Base-by-base conservation (phyloP, 2,888 invertebrate species). In the Zhuqinia jingwanae region DNA sequence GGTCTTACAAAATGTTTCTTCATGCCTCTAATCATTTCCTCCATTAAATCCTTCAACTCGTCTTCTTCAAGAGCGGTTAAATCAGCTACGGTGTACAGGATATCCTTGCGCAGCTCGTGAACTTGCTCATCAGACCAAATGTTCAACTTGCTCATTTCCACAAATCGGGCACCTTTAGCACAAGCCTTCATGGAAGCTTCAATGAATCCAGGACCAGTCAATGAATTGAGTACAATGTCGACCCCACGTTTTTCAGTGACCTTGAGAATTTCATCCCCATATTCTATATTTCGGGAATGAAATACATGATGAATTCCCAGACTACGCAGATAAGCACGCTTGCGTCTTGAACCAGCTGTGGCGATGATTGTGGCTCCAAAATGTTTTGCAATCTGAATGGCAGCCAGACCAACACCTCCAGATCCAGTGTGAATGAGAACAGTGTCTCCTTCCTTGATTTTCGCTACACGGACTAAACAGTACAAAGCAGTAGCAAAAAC, bases 131-230 rank as follows among this genome's bases (percentile, higher is more conserved):
- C 15, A 6, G 36, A 70, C 88, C 88, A 88, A 42, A 84, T 81
- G 50, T 75, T 88, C 11, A 89, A 20, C 30, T 88, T 88, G n/a
- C 84, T 86, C 84, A 89, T 89, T 77, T 89, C 89, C 1, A 89
- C 70, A 84, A 89, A 89, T 10, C 82, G 27, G 8, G 89, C 89
- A 1, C 70, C 22, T 20, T 60, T 15, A 6, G 80, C 68, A 27
- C 89, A 89, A 1, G 63, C 78, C 8, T 45, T 45, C 0, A 89
- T 56, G 0, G 88, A 45, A 0, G 87, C 80, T 73, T 89, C 89
- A 22, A 88, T 87, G 30, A 88, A 89, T 6, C 88, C 88, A 8
- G 87, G 82, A 10, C 88, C 80, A 2, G 88, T 88, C 3, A 89
- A 58, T 0, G 88, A 88, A 45, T 88, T 88, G 5, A 89, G 83